These are phyloP conservation scores for Epiblema foenella DNA, from an alignment of 2,888 invertebrate species.

Conservation along the genomic window DNA sequence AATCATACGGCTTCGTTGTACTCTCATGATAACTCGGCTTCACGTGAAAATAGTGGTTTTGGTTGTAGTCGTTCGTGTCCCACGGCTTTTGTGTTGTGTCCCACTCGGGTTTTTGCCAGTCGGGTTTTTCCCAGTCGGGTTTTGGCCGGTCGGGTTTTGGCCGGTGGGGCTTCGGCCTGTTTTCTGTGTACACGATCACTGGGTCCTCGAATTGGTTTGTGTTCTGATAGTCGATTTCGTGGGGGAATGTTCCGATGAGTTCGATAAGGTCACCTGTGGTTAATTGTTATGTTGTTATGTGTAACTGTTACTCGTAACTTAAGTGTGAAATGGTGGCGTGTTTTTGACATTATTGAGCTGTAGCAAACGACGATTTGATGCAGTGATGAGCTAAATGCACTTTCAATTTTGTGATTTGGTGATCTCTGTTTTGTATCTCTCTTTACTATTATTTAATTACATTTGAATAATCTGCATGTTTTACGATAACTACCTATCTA, in stretches of 20 bases:
- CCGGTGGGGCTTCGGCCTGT: slow-evolving; percentile 55
- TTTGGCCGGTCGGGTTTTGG: slow-evolving; percentile 52
- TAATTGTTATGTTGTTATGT: slow-evolving; percentile 52
- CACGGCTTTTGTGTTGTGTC: slow-evolving; percentile 61
- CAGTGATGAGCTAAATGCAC: too few relatives aligned
- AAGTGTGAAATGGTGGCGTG: neutral
- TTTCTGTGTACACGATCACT: slow-evolving; percentile 79
- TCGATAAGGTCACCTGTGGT: slow-evolving; percentile 82
- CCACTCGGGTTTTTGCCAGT: slow-evolving; percentile 51
- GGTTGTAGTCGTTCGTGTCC: slow-evolving; percentile 59
- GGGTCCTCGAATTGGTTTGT: slow-evolving; percentile 81
- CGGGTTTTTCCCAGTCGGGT: slow-evolving; percentile 58
- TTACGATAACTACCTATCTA: too few relatives aligned
- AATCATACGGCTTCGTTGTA: slow-evolving; percentile 61
- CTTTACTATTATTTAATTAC: too few relatives aligned
- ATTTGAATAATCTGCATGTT: too few relatives aligned
- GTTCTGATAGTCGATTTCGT: slow-evolving; percentile 74
- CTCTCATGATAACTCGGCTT: slow-evolving; percentile 81
- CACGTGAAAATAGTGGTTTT: slow-evolving; percentile 74
- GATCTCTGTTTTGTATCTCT: too few relatives aligned
- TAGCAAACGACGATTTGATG: too few relatives aligned
- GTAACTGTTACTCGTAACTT: neutral
- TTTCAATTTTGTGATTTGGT: too few relatives aligned
- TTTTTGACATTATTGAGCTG: neutral
- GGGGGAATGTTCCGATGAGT: slow-evolving; percentile 80